Evolutionary conservation across 2,888 invertebrate genomes (phyloP).

Genomic region (Andrena fulva): DNA sequence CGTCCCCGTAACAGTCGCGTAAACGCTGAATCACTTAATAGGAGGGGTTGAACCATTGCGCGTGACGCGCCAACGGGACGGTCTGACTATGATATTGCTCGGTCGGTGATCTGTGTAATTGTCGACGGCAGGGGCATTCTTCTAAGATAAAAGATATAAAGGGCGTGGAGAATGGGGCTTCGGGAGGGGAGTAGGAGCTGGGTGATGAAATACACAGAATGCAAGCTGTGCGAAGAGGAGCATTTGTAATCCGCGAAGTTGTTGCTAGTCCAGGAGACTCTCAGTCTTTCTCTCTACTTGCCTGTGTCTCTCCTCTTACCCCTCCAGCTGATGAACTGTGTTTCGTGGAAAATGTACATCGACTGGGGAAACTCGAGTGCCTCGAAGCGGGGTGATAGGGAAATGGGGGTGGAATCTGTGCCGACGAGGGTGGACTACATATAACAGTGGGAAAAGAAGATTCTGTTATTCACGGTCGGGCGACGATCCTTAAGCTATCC

Average conservation of each 20-base stretch:
- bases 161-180: neutral
- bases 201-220: no score
- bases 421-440: neutral
- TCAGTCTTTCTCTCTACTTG: no score
- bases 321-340: no score
- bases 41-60: slow-evolving; percentile 8
- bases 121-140: slow-evolving; percentile 17
- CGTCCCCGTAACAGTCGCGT: slow-evolving; percentile 35
- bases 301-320: no score
- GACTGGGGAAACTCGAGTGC: neutral
- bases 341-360: no score
- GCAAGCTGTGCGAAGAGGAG: no score
- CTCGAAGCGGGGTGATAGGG: neutral
- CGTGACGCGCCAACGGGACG: slow-evolving; percentile 7
- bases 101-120: slow-evolving; percentile 39
- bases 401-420: slow-evolving; percentile 1
- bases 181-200: neutral
- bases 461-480: neutral
- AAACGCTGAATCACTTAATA: slow-evolving; percentile 41
- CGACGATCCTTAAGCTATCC: neutral
- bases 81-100: slow-evolving; percentile 30
- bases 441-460: neutral
- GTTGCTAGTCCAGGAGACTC: no score
- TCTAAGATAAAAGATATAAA: neutral
- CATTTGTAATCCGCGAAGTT: no score